Evolutionary conservation across 1,140 invertebrate genomes (phyloP).

Genomic region (Stenopsyche tienmushanensis): DNA sequence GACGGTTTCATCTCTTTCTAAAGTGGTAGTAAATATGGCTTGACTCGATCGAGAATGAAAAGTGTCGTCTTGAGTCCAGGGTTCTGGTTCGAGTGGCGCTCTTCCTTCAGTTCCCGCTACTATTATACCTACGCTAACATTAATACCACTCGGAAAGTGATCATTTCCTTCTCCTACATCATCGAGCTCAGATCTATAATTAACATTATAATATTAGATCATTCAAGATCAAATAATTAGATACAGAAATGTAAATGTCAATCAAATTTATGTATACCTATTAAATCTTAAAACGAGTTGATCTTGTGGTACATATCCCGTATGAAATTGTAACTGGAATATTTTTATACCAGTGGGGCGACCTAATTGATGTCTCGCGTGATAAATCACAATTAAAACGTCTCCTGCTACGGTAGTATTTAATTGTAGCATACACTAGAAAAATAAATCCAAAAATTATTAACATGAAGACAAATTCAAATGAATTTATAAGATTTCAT

Average conservation of each 20-base stretch:
- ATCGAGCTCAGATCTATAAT: conserved; percentile 72
- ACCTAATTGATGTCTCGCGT: conserved; percentile 84
- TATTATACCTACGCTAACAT: conserved; percentile 69
- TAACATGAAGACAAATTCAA: too few relatives aligned
- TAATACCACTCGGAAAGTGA: conserved; percentile 78
- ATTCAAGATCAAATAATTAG: not conserved
- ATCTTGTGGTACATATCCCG: conserved; percentile 77
- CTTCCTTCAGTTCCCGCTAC: conserved; percentile 67
- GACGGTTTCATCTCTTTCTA: conserved; percentile 81
- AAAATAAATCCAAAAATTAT: conserved; percentile 10
- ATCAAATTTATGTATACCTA: conserved; percentile 54
- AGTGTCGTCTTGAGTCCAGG: conserved; percentile 68
- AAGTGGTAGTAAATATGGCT: conserved; percentile 74
- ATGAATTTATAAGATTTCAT: conserved; percentile 1
- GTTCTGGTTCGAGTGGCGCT: conserved; percentile 65
- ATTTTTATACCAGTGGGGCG: conserved; percentile 85
- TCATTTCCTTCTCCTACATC: conserved; percentile 75
- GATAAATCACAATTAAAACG: conserved; percentile 77
- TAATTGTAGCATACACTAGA: conserved; percentile 47
- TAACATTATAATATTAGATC: not conserved
- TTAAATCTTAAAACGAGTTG: conserved; percentile 74
- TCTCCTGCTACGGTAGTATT: conserved; percentile 73
- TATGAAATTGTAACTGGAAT: conserved; percentile 84
- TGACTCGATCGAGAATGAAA: conserved; percentile 54
- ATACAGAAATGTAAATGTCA: not conserved